Evolutionary conservation across 2,888 invertebrate genomes (phyloP).

Genomic region (Euzetes globulus): DNA sequence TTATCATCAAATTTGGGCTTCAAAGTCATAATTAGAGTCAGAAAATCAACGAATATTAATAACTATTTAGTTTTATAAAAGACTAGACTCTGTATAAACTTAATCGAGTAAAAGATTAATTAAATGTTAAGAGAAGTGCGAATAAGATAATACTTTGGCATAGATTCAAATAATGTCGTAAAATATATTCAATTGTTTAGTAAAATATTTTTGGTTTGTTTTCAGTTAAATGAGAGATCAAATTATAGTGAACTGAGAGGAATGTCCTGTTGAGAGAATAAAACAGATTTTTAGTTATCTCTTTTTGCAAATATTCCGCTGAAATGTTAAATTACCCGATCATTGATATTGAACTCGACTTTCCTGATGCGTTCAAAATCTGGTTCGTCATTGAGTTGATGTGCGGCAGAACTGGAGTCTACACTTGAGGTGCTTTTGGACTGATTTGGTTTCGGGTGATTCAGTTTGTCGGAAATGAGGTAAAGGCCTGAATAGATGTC

Average conservation of each 20-base stretch:
- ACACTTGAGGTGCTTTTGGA: background rate
- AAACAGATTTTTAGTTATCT: no score
- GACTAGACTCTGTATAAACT: constrained; percentile 24
- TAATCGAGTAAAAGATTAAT: background rate
- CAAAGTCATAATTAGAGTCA: no score
- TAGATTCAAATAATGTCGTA: background rate
- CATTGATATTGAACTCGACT: constrained; percentile 40
- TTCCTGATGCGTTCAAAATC: constrained; percentile 41
- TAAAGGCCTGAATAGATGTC: constrained; percentile 1
- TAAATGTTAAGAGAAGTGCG: background rate
- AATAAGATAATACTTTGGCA: constrained; percentile 24
- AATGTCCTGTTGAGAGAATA: constrained; percentile 19
- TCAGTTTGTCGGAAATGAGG: constrained; percentile 5
- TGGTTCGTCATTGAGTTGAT: constrained; percentile 37
- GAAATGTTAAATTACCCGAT: constrained; percentile 38
- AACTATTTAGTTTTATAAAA: constrained; percentile 16
- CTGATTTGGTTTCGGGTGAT: constrained; percentile 6
- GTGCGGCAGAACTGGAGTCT: constrained; percentile 2
- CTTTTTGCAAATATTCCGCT: no score
- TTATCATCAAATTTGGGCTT: no score
- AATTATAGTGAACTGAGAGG: constrained; percentile 29
- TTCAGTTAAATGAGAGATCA: background rate
- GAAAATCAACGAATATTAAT: background rate
- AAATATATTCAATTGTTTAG: background rate
- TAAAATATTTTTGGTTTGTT: background rate